Evolutionary conservation across 2,797 vertebrate genomes (phyloP).

Genomic region (Darevskia mixta): DNA sequence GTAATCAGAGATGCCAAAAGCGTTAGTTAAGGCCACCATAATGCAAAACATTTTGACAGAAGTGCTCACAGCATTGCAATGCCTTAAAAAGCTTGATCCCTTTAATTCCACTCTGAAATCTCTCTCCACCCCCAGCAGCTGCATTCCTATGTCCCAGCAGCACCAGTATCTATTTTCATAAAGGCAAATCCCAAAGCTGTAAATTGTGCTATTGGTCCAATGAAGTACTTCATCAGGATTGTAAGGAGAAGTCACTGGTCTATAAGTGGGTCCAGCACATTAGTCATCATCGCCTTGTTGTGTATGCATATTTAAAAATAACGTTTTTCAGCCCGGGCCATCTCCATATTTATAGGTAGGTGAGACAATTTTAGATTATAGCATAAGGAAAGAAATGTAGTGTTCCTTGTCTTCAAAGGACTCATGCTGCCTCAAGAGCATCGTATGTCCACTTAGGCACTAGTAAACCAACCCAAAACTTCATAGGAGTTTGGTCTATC

Average conservation of each 20-base stretch:
- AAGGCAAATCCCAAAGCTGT: fast-evolving
- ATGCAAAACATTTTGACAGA: slow-evolving; percentile 9
- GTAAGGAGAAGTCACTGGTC: fast-evolving
- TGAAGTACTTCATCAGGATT: background rate
- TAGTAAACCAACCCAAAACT: background rate
- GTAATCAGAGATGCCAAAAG: background rate
- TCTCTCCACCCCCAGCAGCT: background rate
- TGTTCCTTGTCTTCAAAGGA: background rate
- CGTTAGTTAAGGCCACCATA: background rate
- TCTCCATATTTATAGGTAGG: background rate
- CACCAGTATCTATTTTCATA: background rate
- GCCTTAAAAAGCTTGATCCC: background rate
- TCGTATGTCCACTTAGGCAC: background rate
- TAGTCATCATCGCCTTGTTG: background rate
- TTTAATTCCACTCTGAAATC: background rate
- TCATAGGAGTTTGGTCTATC: background rate
- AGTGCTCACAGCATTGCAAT: background rate
- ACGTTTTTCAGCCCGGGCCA: background rate
- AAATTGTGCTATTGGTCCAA: background rate
- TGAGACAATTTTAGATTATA: background rate
- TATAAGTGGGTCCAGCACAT: fast-evolving
- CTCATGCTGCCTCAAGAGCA: background rate
- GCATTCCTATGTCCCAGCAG: background rate
- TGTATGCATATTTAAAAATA: background rate
- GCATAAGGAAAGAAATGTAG: background rate